Conservation (phyloP, 2,888 invertebrate genomes). For the Dolichopus griseipennis region DNA sequence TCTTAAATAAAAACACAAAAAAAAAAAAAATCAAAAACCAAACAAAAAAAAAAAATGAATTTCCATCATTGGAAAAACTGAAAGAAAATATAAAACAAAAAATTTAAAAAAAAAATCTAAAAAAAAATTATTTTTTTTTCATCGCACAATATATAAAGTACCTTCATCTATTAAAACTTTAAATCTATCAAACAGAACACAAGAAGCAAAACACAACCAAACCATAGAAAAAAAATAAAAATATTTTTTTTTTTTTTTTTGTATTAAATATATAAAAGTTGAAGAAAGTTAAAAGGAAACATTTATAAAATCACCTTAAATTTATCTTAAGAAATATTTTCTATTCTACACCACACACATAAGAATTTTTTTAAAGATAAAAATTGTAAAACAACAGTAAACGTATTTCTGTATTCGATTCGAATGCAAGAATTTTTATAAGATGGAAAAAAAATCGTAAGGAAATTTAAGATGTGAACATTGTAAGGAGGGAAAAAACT, state of each 20-base stretch:
- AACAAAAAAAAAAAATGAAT: too few relatives aligned
- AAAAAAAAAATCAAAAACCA: too few relatives aligned
- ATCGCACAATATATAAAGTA: background rate
- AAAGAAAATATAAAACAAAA: background rate
- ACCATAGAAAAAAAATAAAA: too few relatives aligned
- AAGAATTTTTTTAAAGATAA: background rate
- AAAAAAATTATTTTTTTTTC: background rate
- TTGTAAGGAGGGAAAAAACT: background rate
- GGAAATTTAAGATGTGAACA: background rate
- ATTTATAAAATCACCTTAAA: slow-evolving; percentile 4
- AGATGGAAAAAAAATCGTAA: too few relatives aligned
- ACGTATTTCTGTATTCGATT: too few relatives aligned
- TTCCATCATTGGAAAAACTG: background rate
- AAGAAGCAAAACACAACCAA: background rate
- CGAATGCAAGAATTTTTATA: too few relatives aligned
- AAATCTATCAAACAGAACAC: background rate
- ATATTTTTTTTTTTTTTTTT: too few relatives aligned
- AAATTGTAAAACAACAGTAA: too few relatives aligned
- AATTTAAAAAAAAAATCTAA: too few relatives aligned
- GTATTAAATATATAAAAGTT: background rate
- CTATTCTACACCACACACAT: background rate
- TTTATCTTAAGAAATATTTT: background rate
- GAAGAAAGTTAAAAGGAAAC: background rate
- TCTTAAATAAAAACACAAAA: too few relatives aligned
- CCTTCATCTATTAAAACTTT: slow-evolving; percentile 4